phyloP scores from a whole-genome alignment of 2,797 vertebrate species.

The Neomorphus geoffroyi region DNA sequence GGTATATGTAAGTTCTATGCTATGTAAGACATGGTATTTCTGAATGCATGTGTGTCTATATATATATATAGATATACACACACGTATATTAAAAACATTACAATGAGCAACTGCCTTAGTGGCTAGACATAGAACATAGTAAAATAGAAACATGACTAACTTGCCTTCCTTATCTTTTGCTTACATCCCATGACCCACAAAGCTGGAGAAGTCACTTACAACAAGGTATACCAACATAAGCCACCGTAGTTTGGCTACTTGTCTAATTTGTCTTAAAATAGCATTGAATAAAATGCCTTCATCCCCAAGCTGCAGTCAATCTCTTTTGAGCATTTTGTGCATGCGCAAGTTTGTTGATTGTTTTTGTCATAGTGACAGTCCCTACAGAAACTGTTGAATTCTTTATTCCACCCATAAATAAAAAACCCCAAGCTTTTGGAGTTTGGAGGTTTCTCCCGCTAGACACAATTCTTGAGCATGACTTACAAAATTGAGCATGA shows the following conservation, averaged over 20 bases:
- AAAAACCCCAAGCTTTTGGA: neutral
- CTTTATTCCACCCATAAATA: neutral
- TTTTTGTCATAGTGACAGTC: neutral
- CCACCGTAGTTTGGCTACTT: neutral
- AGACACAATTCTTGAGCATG: neutral
- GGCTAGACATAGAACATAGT: neutral
- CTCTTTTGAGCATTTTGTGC: neutral
- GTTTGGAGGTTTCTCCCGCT: neutral
- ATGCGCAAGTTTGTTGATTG: neutral
- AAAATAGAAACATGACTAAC: neutral
- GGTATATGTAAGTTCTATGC: neutral
- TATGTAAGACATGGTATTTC: neutral
- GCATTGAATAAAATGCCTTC: neutral
- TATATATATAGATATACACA: no score
- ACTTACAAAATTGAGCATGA: no score
- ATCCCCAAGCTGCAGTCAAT: neutral
- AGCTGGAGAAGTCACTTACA: neutral
- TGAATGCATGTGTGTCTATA: rapidly evolving
- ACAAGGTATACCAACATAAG: neutral
- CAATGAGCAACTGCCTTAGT: neutral
- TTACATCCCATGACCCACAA: neutral
- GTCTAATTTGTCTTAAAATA: neutral
- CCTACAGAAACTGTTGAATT: neutral
- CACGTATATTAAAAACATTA: neutral
- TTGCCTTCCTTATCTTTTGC: neutral